Conservation (phyloP, 2,888 invertebrate species). For the Thecocarcelia acutangulata region DNA sequence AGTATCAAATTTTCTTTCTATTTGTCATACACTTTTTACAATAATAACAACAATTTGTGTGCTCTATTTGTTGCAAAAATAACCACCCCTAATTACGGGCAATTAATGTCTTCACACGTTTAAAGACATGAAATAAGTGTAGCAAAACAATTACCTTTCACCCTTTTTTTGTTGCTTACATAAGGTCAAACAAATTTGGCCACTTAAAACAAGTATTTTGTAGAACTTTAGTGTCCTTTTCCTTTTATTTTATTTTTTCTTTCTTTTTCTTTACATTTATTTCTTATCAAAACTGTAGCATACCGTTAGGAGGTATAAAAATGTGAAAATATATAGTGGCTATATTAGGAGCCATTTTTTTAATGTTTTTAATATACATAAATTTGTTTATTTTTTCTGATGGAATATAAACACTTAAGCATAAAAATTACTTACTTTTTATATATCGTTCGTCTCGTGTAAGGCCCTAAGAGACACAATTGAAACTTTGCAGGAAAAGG, state of each 20-base stretch:
- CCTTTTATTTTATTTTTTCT: no score
- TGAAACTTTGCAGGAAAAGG: no score
- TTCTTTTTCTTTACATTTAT: no score
- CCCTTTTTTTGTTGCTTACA: slow-evolving; percentile 25
- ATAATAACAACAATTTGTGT: slow-evolving; percentile 16
- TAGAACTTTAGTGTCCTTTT: no score
- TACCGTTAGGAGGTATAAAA: background rate
- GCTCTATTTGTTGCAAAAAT: slow-evolving; percentile 21
- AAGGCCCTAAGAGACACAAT: no score
- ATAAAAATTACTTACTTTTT: no score
- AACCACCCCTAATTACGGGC: slow-evolving; percentile 76
- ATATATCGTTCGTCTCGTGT: no score
- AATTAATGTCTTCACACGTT: slow-evolving; percentile 78
- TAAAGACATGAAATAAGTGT: slow-evolving; percentile 69
- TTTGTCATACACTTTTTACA: background rate
- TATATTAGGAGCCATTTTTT: no score
- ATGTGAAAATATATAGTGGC: no score
- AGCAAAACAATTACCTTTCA: slow-evolving; percentile 19
- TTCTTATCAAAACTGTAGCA: background rate
- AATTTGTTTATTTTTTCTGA: no score
- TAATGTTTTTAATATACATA: no score
- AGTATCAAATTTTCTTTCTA: slow-evolving; percentile 4
- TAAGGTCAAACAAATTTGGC: background rate
- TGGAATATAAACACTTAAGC: no score
- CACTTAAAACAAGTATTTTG: background rate